Evolutionary conservation across 1,140 invertebrate species (phyloP), one percentile per base, ranked within the genome.

Genomic region (Trichomalopsis sarcophagae): DNA sequence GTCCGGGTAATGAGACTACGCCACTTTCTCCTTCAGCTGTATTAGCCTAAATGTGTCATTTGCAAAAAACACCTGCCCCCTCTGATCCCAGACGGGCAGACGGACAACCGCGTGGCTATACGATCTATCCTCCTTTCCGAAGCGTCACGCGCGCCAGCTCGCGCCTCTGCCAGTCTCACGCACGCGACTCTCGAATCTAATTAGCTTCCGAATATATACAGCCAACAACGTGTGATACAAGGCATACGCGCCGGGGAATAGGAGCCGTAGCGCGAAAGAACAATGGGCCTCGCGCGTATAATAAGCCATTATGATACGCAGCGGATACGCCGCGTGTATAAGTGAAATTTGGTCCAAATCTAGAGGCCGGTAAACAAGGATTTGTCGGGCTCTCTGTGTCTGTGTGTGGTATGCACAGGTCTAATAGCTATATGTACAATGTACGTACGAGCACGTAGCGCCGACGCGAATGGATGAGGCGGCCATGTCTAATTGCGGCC

Each of bases 1-100:
- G n/a, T 44, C 62, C 7, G 33, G 30, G 55, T 2, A 2, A 23
- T 69, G 69, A 69, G 30, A 80, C 21, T 69, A 36, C n/a, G 4
- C 9, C 78, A 80, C 78, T 80, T 80, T 80, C 78, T 21, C 78
- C 62, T 9, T 44, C 40, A n/a, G 4, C 30, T 27, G 36, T 75
- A 44, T 80, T 69, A 69, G 62, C 33, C 62, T 80, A 69, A 80
- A 69, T 80, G 36, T 80, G 78, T 44, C 73, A 75, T 71, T 71
- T 30, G 69, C 69, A 71, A 33, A 71, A 71, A 71, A 71, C 21
- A 23, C n/a, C 5, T 44, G 6, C 40, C 40, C 10, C 40, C 10
- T 44, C 40, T 10, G 9, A 44, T 44, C 40, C 40, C 40, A 44
- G 40, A 44, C 40, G 10, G 40, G 9, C 9, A 7, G 40, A 71